A percentile compares a stretch with the other conserved stretches of the same genome.
Evolutionary conservation across 2,113 vertebrate genomes (phyloP).

Genomic region (Picathartes gymnocephalus): DNA sequence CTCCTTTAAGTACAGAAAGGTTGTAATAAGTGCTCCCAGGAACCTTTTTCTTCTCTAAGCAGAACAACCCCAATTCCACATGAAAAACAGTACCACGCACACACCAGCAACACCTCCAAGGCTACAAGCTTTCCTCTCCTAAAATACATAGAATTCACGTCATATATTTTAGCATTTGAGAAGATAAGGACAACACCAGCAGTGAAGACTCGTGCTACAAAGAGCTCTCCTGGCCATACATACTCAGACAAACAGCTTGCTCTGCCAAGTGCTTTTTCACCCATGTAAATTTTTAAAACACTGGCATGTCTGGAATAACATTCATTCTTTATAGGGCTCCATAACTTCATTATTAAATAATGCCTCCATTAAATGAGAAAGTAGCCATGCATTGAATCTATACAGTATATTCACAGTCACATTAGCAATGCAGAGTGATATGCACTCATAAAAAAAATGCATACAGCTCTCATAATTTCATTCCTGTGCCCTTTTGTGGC

Average conservation of each 20-base stretch:
- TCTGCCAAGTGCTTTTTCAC: slow-evolving; percentile 20
- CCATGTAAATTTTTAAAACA: slow-evolving; percentile 30
- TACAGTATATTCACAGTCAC: background rate
- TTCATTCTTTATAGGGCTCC: slow-evolving; percentile 25
- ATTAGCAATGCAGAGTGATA: slow-evolving; percentile 45
- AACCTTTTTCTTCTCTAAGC: background rate
- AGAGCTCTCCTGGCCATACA: background rate
- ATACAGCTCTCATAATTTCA: slow-evolving; percentile 31
- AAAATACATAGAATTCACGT: background rate
- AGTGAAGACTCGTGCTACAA: background rate
- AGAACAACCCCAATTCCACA: background rate
- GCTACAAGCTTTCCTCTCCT: background rate
- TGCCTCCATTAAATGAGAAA: slow-evolving; percentile 39
- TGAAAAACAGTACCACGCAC: background rate
- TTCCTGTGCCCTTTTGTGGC: slow-evolving; percentile 31
- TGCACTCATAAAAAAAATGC: slow-evolving; percentile 10
- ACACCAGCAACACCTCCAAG: background rate
- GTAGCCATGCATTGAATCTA: slow-evolving; percentile 10
- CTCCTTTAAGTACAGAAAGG: background rate
- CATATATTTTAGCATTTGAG: background rate
- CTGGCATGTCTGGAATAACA: slow-evolving; percentile 40
- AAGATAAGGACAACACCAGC: background rate
- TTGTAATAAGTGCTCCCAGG: background rate
- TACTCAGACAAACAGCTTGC: background rate
- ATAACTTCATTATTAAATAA: slow-evolving; percentile 61